Percentiles rank a stretch among this genome's conserved stretches.
phyloP scores from a whole-genome alignment of 1,140 invertebrate species.

The Aphaenogaster floridana region DNA sequence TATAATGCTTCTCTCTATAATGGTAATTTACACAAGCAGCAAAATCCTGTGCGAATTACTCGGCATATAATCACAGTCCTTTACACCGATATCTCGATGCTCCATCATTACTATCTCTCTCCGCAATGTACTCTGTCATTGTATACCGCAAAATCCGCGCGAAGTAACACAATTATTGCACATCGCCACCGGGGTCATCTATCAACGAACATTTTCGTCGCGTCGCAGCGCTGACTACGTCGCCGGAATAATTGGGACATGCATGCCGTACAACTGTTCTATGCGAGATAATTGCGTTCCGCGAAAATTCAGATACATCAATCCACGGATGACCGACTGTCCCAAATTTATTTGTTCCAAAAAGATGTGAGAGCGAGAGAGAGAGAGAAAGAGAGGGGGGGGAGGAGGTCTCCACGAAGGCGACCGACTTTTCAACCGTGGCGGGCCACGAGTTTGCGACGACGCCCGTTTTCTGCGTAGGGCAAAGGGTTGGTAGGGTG shows the following conservation, averaged over 20 bases:
- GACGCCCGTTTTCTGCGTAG: conserved; percentile 43
- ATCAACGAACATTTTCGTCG: conserved; percentile 55
- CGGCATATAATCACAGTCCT: conserved; percentile 2
- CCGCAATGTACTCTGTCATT: not conserved
- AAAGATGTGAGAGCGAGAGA: conserved; percentile 5
- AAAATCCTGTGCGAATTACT: not conserved
- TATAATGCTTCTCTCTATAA: not conserved
- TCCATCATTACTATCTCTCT: conserved; percentile 16
- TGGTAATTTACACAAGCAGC: not conserved
- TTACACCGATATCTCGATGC: conserved; percentile 4
- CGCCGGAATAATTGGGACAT: conserved; percentile 44
- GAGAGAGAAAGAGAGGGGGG: not conserved
- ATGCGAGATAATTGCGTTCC: conserved; percentile 48
- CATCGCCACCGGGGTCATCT: conserved; percentile 30
- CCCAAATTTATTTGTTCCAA: conserved; percentile 33
- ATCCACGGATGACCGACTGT: conserved; percentile 30
- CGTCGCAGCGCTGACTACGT: not conserved
- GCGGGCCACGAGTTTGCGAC: conserved; percentile 31
- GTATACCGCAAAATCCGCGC: conserved; percentile 43
- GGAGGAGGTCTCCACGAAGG: conserved; percentile 2
- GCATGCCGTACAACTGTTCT: conserved; percentile 11
- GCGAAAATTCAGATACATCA: conserved; percentile 40
- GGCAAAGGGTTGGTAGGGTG: conserved; percentile 40
- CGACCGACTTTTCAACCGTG: conserved; percentile 53
- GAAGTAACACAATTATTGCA: conserved; percentile 54